Evolutionary conservation across 2,888 invertebrate species (phyloP).

Genomic region (Drosophila setosimentum): DNA sequence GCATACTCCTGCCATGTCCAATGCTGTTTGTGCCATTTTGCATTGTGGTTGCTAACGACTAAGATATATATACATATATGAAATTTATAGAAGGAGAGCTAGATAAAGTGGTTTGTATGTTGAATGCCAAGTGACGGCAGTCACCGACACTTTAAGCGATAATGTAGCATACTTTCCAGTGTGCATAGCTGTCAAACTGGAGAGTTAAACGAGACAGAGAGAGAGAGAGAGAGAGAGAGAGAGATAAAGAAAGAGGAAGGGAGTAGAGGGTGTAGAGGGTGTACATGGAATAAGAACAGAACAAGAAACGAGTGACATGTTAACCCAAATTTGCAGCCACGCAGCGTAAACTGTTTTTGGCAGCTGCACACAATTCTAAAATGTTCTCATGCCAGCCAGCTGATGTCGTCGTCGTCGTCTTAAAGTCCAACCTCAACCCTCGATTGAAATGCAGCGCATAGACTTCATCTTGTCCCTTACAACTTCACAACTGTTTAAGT

Average conservation of each 20-base stretch:
- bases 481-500: constrained; percentile 54
- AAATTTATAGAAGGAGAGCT: neutral
- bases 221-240: neutral
- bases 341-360: constrained; percentile 68
- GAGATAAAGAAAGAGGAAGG: neutral
- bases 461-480: constrained; percentile 41
- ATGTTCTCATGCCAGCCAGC: constrained; percentile 73
- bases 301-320: constrained; percentile 70
- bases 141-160: constrained; percentile 70
- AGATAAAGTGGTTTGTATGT: constrained; percentile 13
- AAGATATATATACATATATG: neutral
- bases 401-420: constrained; percentile 53
- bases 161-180: constrained; percentile 67
- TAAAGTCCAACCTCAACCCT: constrained; percentile 30
- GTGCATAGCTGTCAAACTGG: neutral
- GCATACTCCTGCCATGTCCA: neutral
- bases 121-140: constrained; percentile 60
- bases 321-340: constrained; percentile 79
- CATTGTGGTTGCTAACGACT: constrained; percentile 5
- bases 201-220: neutral
- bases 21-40: neutral
- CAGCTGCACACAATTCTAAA: constrained; percentile 74
- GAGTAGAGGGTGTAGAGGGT: neutral
- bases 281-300: neutral
- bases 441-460: constrained; percentile 23